These are phyloP conservation scores for Coptodon bakossiorum DNA, from an alignment of 2,113 vertebrate genomes.

Conservation along the genomic window DNA sequence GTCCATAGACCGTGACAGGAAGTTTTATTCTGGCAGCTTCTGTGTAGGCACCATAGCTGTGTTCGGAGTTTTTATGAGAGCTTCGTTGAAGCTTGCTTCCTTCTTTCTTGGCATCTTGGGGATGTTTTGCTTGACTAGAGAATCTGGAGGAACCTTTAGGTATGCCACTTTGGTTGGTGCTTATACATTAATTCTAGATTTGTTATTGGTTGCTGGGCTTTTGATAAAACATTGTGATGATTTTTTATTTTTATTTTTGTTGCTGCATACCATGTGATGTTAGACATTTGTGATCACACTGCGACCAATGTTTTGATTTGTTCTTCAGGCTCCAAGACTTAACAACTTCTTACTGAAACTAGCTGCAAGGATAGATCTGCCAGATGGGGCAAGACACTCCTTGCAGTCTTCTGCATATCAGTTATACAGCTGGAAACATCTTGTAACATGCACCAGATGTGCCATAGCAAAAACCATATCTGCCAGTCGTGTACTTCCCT, in stretches of 20 bases:
- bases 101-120: not conserved
- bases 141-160: not conserved
- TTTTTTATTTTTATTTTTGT: not conserved
- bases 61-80: not conserved
- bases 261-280: not conserved
- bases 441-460: not conserved
- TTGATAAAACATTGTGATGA: not conserved
- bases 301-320: not conserved
- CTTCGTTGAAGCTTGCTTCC: not conserved
- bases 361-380: not conserved
- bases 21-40: not conserved
- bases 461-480: not conserved
- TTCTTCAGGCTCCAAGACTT: not conserved
- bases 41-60: not conserved
- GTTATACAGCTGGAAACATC: not conserved
- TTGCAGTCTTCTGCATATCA: not conserved
- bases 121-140: not conserved
- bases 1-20: not conserved
- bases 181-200: not conserved
- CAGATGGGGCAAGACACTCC: not conserved
- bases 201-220: not conserved
- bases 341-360: not conserved
- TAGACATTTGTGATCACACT: not conserved
- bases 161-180: not conserved
- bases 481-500: not conserved